Evolutionary conservation across 2,113 vertebrate species (phyloP).

Genomic region (Carettochelys insculpta): DNA sequence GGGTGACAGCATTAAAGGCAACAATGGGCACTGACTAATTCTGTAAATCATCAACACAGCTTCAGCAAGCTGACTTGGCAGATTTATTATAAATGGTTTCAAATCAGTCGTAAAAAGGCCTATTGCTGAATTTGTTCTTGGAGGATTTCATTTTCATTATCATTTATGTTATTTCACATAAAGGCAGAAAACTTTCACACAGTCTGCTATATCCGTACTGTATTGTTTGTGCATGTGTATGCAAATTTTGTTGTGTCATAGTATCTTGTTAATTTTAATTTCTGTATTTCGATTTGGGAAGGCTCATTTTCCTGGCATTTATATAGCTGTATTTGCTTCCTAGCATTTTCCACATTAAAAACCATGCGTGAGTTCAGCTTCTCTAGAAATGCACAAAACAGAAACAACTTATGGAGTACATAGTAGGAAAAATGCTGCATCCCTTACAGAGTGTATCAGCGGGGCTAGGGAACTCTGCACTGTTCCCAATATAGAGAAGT

Average conservation of each 20-base stretch:
- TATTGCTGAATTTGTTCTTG: background rate
- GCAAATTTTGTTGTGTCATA: background rate
- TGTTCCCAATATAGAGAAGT: rapidly evolving
- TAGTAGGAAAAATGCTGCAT: background rate
- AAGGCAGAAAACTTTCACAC: background rate
- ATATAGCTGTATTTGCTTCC: background rate
- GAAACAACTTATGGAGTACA: background rate
- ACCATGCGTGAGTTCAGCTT: background rate
- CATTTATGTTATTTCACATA: background rate
- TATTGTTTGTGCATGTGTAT: background rate
- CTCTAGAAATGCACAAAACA: background rate
- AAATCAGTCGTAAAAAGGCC: background rate
- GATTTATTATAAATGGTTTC: background rate
- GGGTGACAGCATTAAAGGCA: background rate
- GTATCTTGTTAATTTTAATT: background rate
- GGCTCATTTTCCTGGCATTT: background rate
- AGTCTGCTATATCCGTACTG: background rate
- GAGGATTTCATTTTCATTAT: background rate
- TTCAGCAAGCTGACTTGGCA: background rate
- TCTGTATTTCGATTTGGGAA: background rate
- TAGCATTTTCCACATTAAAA: background rate
- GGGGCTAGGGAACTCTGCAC: background rate
- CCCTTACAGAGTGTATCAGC: background rate
- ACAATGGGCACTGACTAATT: background rate
- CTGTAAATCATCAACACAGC: background rate